phyloP scores from a whole-genome alignment of 2,888 invertebrate species.

The Zygothrica quintamaculata region DNA sequence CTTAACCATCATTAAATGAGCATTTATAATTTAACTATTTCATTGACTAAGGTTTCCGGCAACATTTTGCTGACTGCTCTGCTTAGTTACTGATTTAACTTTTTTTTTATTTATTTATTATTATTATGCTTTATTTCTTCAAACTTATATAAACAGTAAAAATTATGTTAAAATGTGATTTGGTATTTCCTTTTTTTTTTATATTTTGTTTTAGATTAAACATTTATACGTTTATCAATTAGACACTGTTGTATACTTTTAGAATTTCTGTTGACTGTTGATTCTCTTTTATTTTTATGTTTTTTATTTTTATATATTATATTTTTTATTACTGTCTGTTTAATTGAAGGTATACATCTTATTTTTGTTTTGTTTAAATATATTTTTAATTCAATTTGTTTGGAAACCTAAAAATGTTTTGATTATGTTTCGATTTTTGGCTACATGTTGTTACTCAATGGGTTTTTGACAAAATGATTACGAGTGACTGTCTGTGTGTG shows the following conservation, averaged over 20 bases:
- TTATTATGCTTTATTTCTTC: slow-evolving; percentile 31
- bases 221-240: slow-evolving; percentile 42
- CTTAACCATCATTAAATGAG: slow-evolving; percentile 44
- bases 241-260: slow-evolving; percentile 59
- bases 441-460: slow-evolving; percentile 41
- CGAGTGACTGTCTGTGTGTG: neutral
- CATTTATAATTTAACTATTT: slow-evolving; percentile 57
- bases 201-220: slow-evolving; percentile 29
- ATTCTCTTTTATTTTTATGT: slow-evolving; percentile 38
- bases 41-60: slow-evolving; percentile 61
- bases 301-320: slow-evolving; percentile 31
- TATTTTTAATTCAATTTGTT: slow-evolving; percentile 72
- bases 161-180: slow-evolving; percentile 78
- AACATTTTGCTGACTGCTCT: slow-evolving; percentile 40
- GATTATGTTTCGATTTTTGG: slow-evolving; percentile 77
- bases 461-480: slow-evolving; percentile 5
- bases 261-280: slow-evolving; percentile 59
- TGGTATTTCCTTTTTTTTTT: slow-evolving; percentile 29
- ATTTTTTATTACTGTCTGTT: slow-evolving; percentile 47
- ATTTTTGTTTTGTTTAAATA: too few species aligned
- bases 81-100: slow-evolving; percentile 19
- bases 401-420: slow-evolving; percentile 78
- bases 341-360: slow-evolving; percentile 59
- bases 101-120: slow-evolving; percentile 23
- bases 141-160: slow-evolving; percentile 78